Evolutionary conservation across 2,888 invertebrate species (phyloP).

Genomic region (Sympetrum striolatum): DNA sequence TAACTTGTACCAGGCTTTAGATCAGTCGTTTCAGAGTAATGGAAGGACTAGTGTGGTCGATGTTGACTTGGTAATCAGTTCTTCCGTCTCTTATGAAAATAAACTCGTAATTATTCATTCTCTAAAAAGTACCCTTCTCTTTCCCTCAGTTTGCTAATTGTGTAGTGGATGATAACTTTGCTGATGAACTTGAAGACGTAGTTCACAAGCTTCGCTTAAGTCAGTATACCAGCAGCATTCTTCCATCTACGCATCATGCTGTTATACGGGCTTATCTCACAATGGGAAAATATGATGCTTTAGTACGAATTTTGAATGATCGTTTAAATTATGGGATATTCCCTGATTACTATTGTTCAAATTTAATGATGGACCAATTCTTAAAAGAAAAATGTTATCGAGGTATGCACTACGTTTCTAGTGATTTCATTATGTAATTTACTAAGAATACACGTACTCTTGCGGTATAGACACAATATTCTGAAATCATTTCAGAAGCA

Average conservation of each 20-base stretch:
- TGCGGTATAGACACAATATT: background rate
- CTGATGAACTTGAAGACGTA: slow-evolving; percentile 77
- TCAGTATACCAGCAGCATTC: slow-evolving; percentile 71
- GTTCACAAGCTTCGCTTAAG: slow-evolving; percentile 75
- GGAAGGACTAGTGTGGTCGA: slow-evolving; percentile 77
- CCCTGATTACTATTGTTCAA: slow-evolving; percentile 80
- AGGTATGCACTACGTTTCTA: slow-evolving; percentile 53
- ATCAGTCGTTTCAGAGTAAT: slow-evolving; percentile 69
- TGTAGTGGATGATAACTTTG: slow-evolving; percentile 63
- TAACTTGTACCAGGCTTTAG: slow-evolving; percentile 74
- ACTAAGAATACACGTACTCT: background rate
- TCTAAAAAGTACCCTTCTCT: background rate
- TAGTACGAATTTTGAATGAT: slow-evolving; percentile 78
- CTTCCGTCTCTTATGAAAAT: slow-evolving; percentile 45
- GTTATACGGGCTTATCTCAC: slow-evolving; percentile 70
- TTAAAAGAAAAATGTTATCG: slow-evolving; percentile 71
- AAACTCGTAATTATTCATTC: background rate
- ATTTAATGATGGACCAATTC: slow-evolving; percentile 80
- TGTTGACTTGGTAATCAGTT: slow-evolving; percentile 69
- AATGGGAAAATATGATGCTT: slow-evolving; percentile 65
- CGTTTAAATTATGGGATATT: slow-evolving; percentile 89
- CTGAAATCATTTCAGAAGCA: slow-evolving; percentile 63
- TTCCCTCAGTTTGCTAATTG: slow-evolving; percentile 70
- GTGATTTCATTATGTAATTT: background rate
- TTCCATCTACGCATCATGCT: slow-evolving; percentile 85